Conservation (phyloP, 2,113 vertebrate species). For the Irena cyanogastra region DNA sequence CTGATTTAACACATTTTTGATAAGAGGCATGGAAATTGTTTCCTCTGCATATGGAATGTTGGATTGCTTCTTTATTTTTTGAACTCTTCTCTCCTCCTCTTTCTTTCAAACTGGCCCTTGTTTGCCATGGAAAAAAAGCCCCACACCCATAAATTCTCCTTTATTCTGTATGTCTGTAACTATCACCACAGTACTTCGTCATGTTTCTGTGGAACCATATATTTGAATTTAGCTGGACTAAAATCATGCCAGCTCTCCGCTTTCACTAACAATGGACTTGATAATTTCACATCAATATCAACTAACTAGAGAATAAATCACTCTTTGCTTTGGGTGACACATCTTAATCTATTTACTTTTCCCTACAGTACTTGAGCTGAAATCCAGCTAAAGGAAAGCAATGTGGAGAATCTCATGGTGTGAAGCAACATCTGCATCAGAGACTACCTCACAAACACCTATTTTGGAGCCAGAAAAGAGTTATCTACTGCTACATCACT, state of each 20-base stretch:
- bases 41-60: constrained; percentile 83
- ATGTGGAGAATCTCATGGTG: not conserved
- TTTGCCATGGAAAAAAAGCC: constrained; percentile 1
- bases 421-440: fast-evolving
- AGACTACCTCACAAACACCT: not conserved
- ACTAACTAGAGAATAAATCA: constrained; percentile 51
- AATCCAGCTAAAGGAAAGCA: not conserved
- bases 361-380: not conserved
- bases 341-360: constrained; percentile 1
- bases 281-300: constrained; percentile 27
- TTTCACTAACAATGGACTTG: constrained; percentile 27
- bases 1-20: constrained; percentile 93
- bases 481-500: not conserved
- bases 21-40: constrained; percentile 88
- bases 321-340: constrained; percentile 1
- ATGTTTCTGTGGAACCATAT: not conserved
- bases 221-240: constrained; percentile 15
- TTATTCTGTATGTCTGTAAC: not conserved
- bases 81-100: constrained; percentile 6
- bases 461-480: not conserved
- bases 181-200: not conserved
- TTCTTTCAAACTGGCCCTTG: constrained; percentile 5
- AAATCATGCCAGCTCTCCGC: not conserved
- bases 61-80: constrained; percentile 54
- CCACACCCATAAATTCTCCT: not conserved